Base-by-base conservation (phyloP, 2,113 vertebrate genomes). In the Microcebus jonahi region DNA sequence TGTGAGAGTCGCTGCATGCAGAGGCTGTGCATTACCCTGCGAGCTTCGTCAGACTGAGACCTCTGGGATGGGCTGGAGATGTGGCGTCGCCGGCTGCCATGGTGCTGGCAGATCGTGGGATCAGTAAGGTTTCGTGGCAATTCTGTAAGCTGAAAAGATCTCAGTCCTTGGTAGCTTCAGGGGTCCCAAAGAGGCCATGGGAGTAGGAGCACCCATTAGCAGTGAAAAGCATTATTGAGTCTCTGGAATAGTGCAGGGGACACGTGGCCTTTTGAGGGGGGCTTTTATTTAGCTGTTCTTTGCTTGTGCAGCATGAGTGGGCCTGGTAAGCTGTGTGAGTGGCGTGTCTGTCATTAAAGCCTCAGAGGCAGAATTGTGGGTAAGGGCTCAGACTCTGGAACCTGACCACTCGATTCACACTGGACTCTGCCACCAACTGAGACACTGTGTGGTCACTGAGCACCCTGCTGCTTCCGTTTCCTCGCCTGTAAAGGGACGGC, bases 11-110 rank as follows among this genome's bases (percentile, higher is more conserved):
- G 29, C 0, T 4, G 4, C 70, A 13, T 1, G 27, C 20, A 45
- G 63, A 63, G 55, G 36, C 36, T 12, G 6, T 14, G 9, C 6
- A 0, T 18, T 25, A 25, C 36, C 34, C 4, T 2, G 5, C 65
- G 6, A 9, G 70, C n/a, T 7, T 39, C 45, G n/a, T 53, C 31
- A 4, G 17, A 13, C 1, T 36, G 76, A 36, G 86, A 0, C 34
- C 57, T 42, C 39, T 34, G 63, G 89, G 67, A 39, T 31, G 5
- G 25, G 14, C 61, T 36, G 17, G 67, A 77, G 48, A 50, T 3
- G 0, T 2, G 42, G 53, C 55, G 7, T 29, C 18, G 4, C 31
- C 0, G 0, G 34, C 59, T 45, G 0, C 21, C 0, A 5, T 0
- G 17, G 31, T 57, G 21, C 76, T 31, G 21, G 81, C 8, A 20